Conservation (phyloP, 2,113 vertebrate species). For the Bujurquina vittata region DNA sequence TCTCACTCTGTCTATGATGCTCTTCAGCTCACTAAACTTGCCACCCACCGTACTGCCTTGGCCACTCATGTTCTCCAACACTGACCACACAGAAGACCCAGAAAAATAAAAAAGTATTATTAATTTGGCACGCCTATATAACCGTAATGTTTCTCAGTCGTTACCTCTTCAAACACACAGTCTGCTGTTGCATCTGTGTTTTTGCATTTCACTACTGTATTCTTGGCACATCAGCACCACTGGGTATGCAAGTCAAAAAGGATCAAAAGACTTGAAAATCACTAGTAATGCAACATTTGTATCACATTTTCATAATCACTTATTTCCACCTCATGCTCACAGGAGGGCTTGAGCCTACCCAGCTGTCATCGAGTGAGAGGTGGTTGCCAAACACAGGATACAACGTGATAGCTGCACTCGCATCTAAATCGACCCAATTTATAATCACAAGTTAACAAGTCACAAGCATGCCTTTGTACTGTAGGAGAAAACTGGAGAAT, state of each 20-base stretch:
- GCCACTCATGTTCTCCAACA: constrained; percentile 85
- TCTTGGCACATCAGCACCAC: neutral
- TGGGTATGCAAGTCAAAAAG: neutral
- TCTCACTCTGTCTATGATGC: constrained; percentile 79
- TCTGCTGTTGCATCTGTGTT: neutral
- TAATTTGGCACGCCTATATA: neutral
- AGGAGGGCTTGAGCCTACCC: neutral
- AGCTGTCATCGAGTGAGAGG: neutral
- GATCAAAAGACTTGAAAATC: neutral
- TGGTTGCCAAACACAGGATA: neutral
- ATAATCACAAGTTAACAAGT: neutral
- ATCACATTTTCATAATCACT: neutral
- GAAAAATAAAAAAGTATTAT: neutral
- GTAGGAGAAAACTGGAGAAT: neutral
- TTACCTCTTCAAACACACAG: neutral
- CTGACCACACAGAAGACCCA: constrained; percentile 42
- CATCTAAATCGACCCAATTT: neutral
- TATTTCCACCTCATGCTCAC: no score
- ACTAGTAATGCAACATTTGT: neutral
- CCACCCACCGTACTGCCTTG: constrained; percentile 83
- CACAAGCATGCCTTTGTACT: neutral
- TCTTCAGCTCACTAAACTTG: constrained; percentile 78
- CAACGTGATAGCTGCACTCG: neutral
- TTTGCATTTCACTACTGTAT: neutral
- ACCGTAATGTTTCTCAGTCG: neutral